phyloP scores from a whole-genome alignment of 2,888 invertebrate genomes.

The Amblyjoppa proteus region DNA sequence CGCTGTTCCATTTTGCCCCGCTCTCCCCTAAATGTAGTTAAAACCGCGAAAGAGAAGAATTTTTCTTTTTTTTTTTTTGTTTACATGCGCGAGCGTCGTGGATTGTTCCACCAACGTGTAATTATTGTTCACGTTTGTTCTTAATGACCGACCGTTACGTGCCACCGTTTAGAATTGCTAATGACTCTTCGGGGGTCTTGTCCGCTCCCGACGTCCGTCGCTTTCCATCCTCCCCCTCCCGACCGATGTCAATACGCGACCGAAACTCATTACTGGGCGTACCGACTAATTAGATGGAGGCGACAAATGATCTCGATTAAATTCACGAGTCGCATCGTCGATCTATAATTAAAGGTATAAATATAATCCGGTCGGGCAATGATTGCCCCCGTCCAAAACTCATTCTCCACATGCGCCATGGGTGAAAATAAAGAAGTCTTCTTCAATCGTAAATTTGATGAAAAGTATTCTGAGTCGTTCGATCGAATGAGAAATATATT shows the following conservation, averaged over 20 bases:
- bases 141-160: constrained; percentile 73
- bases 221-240: not conserved
- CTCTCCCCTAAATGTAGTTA: not conserved
- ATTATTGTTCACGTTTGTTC: constrained; percentile 79
- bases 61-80: too few species aligned
- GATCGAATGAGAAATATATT: too few species aligned
- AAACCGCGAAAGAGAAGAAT: constrained; percentile 5
- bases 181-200: constrained; percentile 68
- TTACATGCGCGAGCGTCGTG: too few species aligned
- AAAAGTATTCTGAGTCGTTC: not conserved
- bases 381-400: not conserved
- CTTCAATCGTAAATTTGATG: not conserved
- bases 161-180: constrained; percentile 79
- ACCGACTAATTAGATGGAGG: constrained; percentile 74
- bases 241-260: constrained; percentile 35
- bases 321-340: constrained; percentile 2
- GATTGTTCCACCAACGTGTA: constrained; percentile 70
- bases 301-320: constrained; percentile 32
- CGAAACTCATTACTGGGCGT: constrained; percentile 70
- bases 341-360: constrained; percentile 17
- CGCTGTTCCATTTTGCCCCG: too few species aligned
- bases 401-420: not conserved
- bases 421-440: not conserved
- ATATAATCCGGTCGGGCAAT: not conserved
- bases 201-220: not conserved